Evolutionary conservation across 2,113 vertebrate genomes (phyloP).

Genomic region (Mesitornis unicolor): DNA sequence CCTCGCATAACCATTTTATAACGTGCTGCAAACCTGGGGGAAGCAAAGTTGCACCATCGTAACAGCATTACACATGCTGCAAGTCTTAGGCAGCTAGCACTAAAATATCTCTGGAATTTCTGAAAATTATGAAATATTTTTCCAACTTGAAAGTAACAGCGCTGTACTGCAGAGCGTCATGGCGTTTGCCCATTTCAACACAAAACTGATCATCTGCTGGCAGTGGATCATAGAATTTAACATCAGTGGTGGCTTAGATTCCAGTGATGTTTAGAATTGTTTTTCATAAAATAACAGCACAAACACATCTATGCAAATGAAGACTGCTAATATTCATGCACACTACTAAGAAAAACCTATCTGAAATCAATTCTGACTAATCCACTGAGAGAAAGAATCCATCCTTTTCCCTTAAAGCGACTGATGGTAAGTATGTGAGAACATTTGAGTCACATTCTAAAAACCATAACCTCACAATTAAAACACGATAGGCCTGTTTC

Average conservation of each 20-base stretch:
- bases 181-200: background rate
- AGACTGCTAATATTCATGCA: background rate
- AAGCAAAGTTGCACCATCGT: background rate
- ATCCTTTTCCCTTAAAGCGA: background rate
- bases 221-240: background rate
- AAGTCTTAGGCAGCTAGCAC: background rate
- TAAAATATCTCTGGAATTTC: background rate
- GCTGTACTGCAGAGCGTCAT: background rate
- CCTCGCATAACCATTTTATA: background rate
- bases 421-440: background rate
- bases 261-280: background rate
- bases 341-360: background rate
- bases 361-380: background rate
- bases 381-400: background rate
- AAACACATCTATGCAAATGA: background rate
- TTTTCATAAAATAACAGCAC: background rate
- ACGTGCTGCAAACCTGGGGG: background rate
- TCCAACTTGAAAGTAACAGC: background rate
- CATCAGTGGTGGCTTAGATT: background rate
- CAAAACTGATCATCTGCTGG: background rate
- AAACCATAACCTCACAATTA: background rate
- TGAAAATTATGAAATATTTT: background rate
- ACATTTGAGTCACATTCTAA: background rate
- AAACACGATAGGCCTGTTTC: background rate
- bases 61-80: background rate